These are phyloP conservation scores for Sipha flava DNA, from an alignment of 1,140 invertebrate genomes.

Conservation along the genomic window DNA sequence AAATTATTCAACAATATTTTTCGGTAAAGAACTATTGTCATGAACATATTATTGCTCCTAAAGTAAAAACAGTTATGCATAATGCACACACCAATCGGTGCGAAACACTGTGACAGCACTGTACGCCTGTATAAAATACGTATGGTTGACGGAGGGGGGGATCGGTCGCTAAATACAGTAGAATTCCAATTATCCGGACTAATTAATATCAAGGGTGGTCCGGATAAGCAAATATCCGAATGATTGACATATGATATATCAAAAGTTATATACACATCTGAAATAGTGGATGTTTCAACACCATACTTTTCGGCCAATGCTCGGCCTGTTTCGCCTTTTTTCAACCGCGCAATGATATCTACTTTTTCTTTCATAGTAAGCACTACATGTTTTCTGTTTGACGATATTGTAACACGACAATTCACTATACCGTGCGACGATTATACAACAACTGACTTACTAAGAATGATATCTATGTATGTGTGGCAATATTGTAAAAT, in stretches of 20 bases:
- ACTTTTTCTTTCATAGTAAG: slow-evolving; percentile 33
- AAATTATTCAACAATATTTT: not conserved
- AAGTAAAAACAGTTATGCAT: not conserved
- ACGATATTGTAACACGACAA: not conserved
- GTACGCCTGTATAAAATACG: not conserved
- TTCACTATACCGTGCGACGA: not conserved
- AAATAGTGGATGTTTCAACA: slow-evolving; percentile 35
- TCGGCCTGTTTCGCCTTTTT: too few species aligned
- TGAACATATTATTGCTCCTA: not conserved
- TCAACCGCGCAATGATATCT: slow-evolving; percentile 33
- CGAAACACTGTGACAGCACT: not conserved
- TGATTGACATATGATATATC: too few species aligned
- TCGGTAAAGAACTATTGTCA: not conserved
- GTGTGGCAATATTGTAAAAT: not conserved
- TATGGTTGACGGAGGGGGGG: not conserved
- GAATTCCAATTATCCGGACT: too few species aligned
- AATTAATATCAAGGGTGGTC: too few species aligned
- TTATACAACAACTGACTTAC: too few species aligned
- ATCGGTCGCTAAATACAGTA: too few species aligned
- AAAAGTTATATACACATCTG: too few species aligned
- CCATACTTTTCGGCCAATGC: slow-evolving; percentile 24
- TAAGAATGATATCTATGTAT: not conserved
- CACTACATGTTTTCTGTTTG: slow-evolving; percentile 5
- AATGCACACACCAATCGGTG: not conserved
- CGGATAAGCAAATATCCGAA: too few species aligned